phyloP scores from a whole-genome alignment of 2,113 vertebrate species.

The Ophiodon elongatus region DNA sequence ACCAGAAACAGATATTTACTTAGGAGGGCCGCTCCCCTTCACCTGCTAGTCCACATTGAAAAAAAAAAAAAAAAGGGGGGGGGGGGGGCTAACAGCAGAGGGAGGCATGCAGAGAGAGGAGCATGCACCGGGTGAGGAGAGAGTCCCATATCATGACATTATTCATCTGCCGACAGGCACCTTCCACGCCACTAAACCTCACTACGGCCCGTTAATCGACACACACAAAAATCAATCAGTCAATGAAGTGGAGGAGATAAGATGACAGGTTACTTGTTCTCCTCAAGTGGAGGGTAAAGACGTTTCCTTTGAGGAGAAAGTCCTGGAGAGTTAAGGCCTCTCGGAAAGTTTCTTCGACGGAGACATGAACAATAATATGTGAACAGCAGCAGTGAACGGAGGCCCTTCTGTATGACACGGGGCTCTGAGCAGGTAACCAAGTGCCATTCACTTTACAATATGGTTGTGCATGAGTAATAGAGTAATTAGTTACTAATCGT shows the following conservation, averaged over 20 bases:
- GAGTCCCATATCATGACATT: conserved; percentile 4
- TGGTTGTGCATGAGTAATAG: neutral
- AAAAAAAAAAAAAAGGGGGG: neutral
- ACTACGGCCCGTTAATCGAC: conserved; percentile 4
- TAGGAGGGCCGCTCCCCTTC: conserved; percentile 31
- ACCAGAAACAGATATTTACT: conserved; percentile 50
- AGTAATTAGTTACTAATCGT: neutral
- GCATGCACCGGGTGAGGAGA: neutral
- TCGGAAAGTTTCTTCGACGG: neutral
- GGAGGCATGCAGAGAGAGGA: neutral
- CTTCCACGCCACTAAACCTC: conserved; percentile 21
- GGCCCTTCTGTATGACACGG: neutral
- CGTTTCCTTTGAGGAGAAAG: neutral
- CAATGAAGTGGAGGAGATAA: neutral
- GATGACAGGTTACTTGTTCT: neutral
- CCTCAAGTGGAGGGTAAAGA: neutral
- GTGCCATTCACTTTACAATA: neutral
- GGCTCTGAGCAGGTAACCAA: neutral
- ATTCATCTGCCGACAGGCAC: conserved; percentile 35
- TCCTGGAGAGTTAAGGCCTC: neutral
- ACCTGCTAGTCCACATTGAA: conserved; percentile 30
- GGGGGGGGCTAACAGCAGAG: conserved; percentile 3
- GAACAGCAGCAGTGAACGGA: neutral
- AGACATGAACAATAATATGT: neutral
- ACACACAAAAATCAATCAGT: conserved; percentile 7